These are phyloP conservation scores for Bombycilla garrulus DNA, from an alignment of 2,113 vertebrate genomes.

Conservation along the genomic window DNA sequence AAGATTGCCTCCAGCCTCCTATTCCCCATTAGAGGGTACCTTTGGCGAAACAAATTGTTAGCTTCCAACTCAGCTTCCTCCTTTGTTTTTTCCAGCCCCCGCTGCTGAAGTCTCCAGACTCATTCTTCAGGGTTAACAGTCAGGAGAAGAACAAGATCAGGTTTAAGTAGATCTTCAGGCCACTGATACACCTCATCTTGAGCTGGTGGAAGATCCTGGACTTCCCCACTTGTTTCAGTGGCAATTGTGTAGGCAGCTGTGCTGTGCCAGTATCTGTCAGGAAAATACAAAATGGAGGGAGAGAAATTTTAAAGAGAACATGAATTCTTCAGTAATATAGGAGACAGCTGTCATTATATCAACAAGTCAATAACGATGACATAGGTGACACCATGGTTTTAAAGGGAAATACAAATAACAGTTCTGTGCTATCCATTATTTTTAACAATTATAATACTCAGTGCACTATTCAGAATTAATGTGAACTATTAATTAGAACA, in stretches of 20 bases:
- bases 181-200: conserved; percentile 84
- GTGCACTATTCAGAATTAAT: neutral
- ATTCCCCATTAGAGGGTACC: conserved; percentile 66
- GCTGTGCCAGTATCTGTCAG: conserved; percentile 91
- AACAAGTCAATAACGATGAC: neutral
- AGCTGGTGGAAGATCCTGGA: conserved; percentile 78
- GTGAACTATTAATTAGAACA: neutral
- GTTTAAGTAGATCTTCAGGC: conserved; percentile 87
- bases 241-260: conserved; percentile 91
- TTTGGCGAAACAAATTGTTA: conserved; percentile 83
- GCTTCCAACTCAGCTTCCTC: conserved; percentile 86
- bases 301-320: neutral
- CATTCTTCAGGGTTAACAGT: conserved; percentile 83
- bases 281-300: neutral
- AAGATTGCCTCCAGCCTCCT: neutral
- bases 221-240: conserved; percentile 80
- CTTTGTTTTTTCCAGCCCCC: conserved; percentile 80
- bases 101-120: conserved; percentile 72
- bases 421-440: neutral
- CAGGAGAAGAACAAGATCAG: conserved; percentile 85
- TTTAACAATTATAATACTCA: neutral
- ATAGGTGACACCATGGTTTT: neutral
- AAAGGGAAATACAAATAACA: neutral
- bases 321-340: neutral
- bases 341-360: neutral